These are phyloP conservation scores for Noctua janthina DNA, from an alignment of 2,888 invertebrate genomes.

Conservation along the genomic window DNA sequence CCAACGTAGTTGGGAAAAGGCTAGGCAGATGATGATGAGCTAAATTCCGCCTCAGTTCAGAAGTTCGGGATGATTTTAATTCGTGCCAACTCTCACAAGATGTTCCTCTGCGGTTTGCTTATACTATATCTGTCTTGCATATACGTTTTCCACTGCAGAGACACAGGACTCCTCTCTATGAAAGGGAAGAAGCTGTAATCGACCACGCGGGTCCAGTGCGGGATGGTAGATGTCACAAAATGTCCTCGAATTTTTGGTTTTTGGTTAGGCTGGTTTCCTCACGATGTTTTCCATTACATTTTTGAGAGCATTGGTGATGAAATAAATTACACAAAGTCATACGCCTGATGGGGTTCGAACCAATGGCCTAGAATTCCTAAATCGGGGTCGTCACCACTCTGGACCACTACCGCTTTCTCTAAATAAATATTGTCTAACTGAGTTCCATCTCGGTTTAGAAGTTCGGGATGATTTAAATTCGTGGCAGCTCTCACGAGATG, in stretches of 20 bases:
- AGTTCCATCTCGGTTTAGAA: slow-evolving; percentile 48
- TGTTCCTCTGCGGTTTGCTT: slow-evolving; percentile 50
- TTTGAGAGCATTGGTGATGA: neutral
- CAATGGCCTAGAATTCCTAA: neutral
- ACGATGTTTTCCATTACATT: neutral
- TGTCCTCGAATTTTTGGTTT: neutral
- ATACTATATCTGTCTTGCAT: slow-evolving; percentile 44
- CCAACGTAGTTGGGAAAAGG: too few species aligned
- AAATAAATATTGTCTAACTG: slow-evolving; percentile 47
- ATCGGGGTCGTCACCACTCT: neutral
- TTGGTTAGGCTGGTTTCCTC: neutral
- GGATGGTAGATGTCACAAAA: neutral
- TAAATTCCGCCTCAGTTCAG: slow-evolving; percentile 41
- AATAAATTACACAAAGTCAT: neutral
- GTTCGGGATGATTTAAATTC: slow-evolving; percentile 52
- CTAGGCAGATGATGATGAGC: too few species aligned
- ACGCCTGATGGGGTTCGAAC: neutral
- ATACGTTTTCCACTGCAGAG: neutral
- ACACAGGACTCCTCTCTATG: neutral
- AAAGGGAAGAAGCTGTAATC: neutral
- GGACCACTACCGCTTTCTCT: neutral
- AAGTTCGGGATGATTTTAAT: slow-evolving; percentile 54
- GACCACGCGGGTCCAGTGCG: neutral
- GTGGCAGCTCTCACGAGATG: slow-evolving; percentile 39
- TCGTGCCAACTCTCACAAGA: slow-evolving; percentile 38